phyloP scores from a whole-genome alignment of 2,797 vertebrate species.

The Chrysocyon brachyurus region DNA sequence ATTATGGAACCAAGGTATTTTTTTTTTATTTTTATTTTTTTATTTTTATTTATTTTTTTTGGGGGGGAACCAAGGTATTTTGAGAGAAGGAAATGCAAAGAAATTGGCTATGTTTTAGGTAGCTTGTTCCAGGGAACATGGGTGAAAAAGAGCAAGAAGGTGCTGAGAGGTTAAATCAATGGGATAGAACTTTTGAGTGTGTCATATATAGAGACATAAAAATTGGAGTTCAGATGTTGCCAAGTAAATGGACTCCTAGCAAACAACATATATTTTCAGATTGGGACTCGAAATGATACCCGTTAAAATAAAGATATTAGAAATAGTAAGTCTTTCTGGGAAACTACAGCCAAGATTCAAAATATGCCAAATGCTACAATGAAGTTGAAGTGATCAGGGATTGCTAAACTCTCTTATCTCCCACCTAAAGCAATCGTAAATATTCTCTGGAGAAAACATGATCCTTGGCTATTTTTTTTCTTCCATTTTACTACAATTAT shows the following conservation, averaged over 20 bases:
- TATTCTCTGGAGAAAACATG: neutral
- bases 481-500: neutral
- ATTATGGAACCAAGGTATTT: neutral
- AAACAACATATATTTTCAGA: neutral
- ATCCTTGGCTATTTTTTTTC: neutral
- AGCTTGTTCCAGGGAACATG: neutral
- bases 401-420: neutral
- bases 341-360: neutral
- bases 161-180: accelerated
- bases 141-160: neutral
- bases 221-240: neutral
- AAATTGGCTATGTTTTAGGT: neutral
- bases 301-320: neutral
- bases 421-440: neutral
- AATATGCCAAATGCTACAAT: neutral
- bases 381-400: neutral
- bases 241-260: neutral
- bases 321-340: neutral
- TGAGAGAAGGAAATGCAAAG: neutral
- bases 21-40: no score
- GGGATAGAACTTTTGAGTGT: neutral
- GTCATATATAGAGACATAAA: neutral
- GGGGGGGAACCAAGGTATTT: neutral
- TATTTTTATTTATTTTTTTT: no score
- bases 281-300: neutral